A percentile compares a stretch with the other conserved stretches of the same genome.
These are phyloP conservation scores for Torymus texanus DNA, from an alignment of 2,888 invertebrate species.

Conservation along the genomic window DNA sequence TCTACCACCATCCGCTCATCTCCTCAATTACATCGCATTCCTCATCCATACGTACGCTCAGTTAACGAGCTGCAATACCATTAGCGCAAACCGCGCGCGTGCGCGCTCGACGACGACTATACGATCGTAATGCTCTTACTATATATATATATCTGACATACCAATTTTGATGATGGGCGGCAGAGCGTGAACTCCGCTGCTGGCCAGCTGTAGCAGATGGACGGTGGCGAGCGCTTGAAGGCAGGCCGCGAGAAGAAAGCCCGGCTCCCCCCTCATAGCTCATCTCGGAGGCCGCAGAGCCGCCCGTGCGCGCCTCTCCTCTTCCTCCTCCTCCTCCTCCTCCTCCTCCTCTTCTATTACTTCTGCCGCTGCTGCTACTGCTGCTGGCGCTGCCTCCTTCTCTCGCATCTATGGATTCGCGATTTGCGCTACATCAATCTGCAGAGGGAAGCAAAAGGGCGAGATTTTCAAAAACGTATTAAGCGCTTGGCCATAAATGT, in stretches of 20 bases:
- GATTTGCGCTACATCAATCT: slow-evolving; percentile 49
- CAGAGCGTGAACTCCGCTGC: slow-evolving; percentile 67
- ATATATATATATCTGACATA: slow-evolving; percentile 59
- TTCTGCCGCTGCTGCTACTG: not conserved
- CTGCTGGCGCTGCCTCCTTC: slow-evolving; percentile 14
- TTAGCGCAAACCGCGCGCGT: no score
- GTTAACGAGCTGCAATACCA: no score
- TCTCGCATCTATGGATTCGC: slow-evolving; percentile 40
- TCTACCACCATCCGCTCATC: no score
- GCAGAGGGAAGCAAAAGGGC: not conserved
- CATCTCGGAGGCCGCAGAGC: slow-evolving; percentile 70
- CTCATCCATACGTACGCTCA: no score
- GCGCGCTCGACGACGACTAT: no score
- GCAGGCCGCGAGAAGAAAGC: slow-evolving; percentile 72
- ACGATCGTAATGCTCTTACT: no score
- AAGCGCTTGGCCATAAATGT: slow-evolving; percentile 11
- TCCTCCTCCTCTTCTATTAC: not conserved
- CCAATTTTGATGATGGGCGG: slow-evolving; percentile 74
- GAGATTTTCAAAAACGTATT: slow-evolving; percentile 34
- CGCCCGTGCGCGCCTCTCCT: slow-evolving; percentile 7
- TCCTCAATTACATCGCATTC: no score
- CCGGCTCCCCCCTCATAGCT: slow-evolving; percentile 73
- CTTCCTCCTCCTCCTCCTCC: not conserved
- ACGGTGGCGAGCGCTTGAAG: slow-evolving; percentile 69
- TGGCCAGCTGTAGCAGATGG: slow-evolving; percentile 68